Percentiles rank a stretch among this genome's conserved stretches.
phyloP scores from a whole-genome alignment of 2,113 vertebrate species.

The Labrus mixtus region DNA sequence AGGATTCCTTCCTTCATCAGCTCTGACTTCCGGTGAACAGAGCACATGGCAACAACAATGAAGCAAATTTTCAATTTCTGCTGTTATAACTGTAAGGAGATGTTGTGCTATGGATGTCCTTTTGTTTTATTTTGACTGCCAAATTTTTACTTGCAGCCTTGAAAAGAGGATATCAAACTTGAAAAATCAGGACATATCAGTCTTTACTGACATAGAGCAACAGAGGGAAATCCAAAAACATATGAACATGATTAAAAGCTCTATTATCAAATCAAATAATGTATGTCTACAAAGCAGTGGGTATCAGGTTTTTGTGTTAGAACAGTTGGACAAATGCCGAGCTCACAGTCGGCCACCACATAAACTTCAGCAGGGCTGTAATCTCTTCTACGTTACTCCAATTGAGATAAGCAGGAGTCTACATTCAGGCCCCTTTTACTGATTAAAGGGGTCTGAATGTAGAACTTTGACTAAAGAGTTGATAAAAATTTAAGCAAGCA shows the following conservation, averaged over 20 bases:
- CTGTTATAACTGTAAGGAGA: background rate
- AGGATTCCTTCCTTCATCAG: constrained; percentile 27
- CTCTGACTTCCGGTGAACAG: constrained; percentile 18
- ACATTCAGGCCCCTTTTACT: too few species aligned
- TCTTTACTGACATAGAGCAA: constrained; percentile 2
- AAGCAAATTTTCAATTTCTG: background rate
- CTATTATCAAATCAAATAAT: constrained; percentile 40
- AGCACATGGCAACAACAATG: constrained; percentile 15
- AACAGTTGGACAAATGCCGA: constrained; percentile 42
- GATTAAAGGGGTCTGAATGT: too few species aligned
- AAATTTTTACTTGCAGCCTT: background rate
- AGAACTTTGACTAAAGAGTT: too few species aligned
- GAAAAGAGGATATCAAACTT: background rate
- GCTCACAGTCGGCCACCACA: constrained; percentile 10
- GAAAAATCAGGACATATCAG: background rate
- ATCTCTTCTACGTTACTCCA: background rate
- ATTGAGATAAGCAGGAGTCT: background rate
- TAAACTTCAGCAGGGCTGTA: background rate
- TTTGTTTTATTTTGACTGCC: background rate
- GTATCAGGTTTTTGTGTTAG: constrained; percentile 53
- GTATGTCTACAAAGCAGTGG: constrained; percentile 22
- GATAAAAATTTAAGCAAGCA: too few species aligned
- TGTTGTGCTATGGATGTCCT: background rate
- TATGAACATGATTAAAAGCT: constrained; percentile 38
- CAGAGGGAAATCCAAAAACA: constrained; percentile 38